Conservation (phyloP, 2,888 invertebrate genomes). For the Parthenolecanium corni region DNA sequence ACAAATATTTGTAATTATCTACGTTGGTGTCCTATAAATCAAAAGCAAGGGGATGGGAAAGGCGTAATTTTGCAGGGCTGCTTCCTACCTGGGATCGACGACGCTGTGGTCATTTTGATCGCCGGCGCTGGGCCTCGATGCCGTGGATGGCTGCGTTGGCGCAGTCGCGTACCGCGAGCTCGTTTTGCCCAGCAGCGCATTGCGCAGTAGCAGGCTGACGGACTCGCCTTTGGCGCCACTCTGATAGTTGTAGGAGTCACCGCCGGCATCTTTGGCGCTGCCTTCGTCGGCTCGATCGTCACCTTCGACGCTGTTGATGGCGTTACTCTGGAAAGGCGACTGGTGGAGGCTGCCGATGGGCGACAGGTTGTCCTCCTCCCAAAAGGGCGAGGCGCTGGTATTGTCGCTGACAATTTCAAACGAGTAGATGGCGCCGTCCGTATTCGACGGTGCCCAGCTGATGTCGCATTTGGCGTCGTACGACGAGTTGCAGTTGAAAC, state of each 20-base stretch:
- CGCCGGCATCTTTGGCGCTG: background rate
- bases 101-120: too few species aligned
- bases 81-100: too few species aligned
- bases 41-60: too few species aligned
- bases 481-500: background rate
- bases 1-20: too few species aligned
- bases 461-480: conserved; percentile 25
- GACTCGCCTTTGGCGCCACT: conserved; percentile 5
- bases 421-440: conserved; percentile 75
- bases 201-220: conserved; percentile 55
- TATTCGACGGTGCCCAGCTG: conserved; percentile 41
- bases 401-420: conserved; percentile 72
- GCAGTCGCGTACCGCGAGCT: conserved; percentile 16
- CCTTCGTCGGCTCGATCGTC: background rate
- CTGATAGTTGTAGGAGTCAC: background rate
- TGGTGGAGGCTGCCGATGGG: conserved; percentile 28
- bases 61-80: too few species aligned
- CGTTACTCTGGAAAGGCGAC: conserved; percentile 17
- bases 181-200: conserved; percentile 70
- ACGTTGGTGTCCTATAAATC: too few species aligned
- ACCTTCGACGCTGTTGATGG: conserved; percentile 20
- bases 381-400: conserved; percentile 38
- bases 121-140: too few species aligned
- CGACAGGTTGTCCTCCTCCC: conserved; percentile 34
- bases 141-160: too few species aligned